phyloP scores from a whole-genome alignment of 2,888 invertebrate genomes.

The Heliconius ismenius region DNA sequence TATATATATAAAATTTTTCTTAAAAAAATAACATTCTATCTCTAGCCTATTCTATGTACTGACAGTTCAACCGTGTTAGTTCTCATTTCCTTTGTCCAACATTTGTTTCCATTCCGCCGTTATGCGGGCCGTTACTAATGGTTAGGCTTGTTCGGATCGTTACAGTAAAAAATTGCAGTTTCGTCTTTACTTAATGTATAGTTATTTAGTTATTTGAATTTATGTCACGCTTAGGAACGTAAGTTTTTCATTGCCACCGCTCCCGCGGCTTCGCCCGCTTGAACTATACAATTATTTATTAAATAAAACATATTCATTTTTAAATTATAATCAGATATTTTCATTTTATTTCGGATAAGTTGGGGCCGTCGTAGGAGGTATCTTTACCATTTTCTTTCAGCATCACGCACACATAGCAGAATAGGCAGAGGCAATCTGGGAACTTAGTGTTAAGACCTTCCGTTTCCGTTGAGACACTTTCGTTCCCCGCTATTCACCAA shows the following conservation, averaged over 20 bases:
- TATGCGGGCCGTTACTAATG: slow-evolving; percentile 37
- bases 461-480: not conserved
- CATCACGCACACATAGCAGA: too few species aligned
- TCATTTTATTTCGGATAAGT: too few species aligned
- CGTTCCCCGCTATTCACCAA: not conserved
- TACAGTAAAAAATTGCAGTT: slow-evolving; percentile 16
- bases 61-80: slow-evolving; percentile 35
- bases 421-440: too few species aligned
- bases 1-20: not conserved
- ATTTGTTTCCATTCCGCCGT: slow-evolving; percentile 37
- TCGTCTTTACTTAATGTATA: not conserved
- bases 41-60: not conserved
- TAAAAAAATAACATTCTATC: not conserved
- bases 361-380: too few species aligned
- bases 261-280: too few species aligned
- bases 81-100: slow-evolving; percentile 38
- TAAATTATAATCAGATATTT: too few species aligned
- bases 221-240: not conserved
- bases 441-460: not conserved
- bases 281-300: too few species aligned
- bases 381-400: not conserved
- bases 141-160: slow-evolving; percentile 25
- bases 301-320: too few species aligned
- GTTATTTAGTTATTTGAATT: not conserved
- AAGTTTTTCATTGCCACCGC: too few species aligned